Conservation (phyloP, 2,113 vertebrate genomes). For the Oceanodroma tethys region DNA sequence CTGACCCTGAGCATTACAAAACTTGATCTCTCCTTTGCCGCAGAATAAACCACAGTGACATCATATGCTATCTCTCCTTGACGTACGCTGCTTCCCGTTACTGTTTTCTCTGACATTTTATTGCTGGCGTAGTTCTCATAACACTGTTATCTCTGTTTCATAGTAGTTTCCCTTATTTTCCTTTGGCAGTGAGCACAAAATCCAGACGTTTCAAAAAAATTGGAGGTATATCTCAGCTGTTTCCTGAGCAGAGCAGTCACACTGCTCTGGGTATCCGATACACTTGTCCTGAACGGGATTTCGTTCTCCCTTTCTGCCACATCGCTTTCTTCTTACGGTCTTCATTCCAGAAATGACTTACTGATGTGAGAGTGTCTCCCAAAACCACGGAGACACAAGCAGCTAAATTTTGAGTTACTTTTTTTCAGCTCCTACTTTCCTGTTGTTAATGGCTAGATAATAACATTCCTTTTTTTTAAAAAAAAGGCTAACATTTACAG, state of each 20-base stretch:
- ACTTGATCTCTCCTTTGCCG: neutral
- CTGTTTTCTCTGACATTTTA: slow-evolving; percentile 7
- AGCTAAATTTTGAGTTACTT: neutral
- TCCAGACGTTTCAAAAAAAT: neutral
- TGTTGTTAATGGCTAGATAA: neutral
- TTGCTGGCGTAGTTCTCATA: neutral
- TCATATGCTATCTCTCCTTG: neutral
- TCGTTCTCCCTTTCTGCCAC: neutral
- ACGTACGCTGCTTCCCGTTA: neutral
- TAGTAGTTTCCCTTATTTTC: neutral
- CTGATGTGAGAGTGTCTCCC: neutral
- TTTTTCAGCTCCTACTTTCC: neutral
- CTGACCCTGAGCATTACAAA: slow-evolving; percentile 7
- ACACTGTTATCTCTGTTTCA: neutral
- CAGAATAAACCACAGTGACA: neutral
- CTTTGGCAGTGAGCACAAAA: neutral
- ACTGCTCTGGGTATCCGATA: neutral
- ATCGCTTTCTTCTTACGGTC: neutral
- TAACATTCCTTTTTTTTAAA: neutral
- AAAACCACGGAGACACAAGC: neutral
- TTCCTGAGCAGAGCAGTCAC: neutral
- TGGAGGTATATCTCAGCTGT: neutral
- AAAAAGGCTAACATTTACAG: neutral
- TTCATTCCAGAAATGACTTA: neutral
- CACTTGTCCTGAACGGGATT: neutral